A percentile compares a stretch with the other conserved stretches of the same genome.
These are phyloP conservation scores for Magallana gigas DNA, from an alignment of 1,140 invertebrate genomes.

Conservation along the genomic window DNA sequence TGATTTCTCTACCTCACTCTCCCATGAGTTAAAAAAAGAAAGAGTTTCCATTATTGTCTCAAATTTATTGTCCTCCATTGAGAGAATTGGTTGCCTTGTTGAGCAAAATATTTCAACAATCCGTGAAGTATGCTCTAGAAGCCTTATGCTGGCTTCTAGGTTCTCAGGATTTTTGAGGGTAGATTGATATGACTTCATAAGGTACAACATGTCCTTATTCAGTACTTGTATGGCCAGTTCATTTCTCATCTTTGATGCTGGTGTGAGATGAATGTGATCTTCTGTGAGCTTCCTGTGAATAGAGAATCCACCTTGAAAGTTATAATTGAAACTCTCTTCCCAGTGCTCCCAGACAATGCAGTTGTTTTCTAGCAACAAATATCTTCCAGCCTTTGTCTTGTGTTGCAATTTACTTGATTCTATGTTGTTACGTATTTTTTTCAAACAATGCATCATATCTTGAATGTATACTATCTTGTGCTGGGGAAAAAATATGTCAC, in stretches of 20 bases:
- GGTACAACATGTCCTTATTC: slow-evolving; percentile 51
- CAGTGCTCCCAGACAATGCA: slow-evolving; percentile 54
- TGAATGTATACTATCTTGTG: slow-evolving; percentile 47
- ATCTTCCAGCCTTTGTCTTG: slow-evolving; percentile 39
- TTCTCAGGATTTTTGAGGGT: slow-evolving; percentile 44
- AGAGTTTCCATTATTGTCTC: background rate
- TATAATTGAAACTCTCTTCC: slow-evolving; percentile 42
- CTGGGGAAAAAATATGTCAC: slow-evolving; percentile 39
- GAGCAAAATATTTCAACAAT: slow-evolving; percentile 42
- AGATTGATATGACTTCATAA: slow-evolving; percentile 51
- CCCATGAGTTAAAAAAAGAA: slow-evolving; percentile 9
- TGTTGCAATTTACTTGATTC: slow-evolving; percentile 41
- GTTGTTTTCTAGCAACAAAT: slow-evolving; percentile 37
- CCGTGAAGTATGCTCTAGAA: slow-evolving; percentile 33
- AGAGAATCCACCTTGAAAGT: slow-evolving; percentile 33
- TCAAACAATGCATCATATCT: slow-evolving; percentile 57
- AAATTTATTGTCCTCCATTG: slow-evolving; percentile 5
- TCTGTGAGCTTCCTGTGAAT: slow-evolving; percentile 51
- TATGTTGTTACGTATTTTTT: slow-evolving; percentile 52
- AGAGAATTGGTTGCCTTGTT: background rate
- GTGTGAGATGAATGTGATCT: too few species aligned
- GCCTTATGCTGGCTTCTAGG: background rate
- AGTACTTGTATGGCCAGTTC: slow-evolving; percentile 54
- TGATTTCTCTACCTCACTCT: background rate
- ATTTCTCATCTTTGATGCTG: slow-evolving; percentile 57